These are phyloP conservation scores for Grammomys surdaster DNA, from an alignment of 2,113 vertebrate species.

Conservation along the genomic window DNA sequence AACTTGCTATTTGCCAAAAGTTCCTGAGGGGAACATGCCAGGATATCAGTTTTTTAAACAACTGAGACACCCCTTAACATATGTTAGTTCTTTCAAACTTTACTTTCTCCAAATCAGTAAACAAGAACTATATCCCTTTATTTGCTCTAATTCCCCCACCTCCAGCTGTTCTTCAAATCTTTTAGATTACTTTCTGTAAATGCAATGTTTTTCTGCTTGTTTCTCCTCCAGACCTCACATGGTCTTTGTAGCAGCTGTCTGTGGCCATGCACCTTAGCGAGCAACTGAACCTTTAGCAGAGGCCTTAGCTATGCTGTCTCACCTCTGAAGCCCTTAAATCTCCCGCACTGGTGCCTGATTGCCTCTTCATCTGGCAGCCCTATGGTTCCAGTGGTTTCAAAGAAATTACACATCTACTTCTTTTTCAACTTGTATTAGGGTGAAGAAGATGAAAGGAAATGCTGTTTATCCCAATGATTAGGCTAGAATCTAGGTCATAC, in stretches of 20 bases:
- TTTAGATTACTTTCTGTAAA: slow-evolving; percentile 51
- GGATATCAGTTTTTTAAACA: slow-evolving; percentile 51
- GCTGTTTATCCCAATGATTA: slow-evolving; percentile 57
- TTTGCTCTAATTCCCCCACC: background rate
- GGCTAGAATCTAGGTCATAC: slow-evolving; percentile 40
- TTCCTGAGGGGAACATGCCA: background rate
- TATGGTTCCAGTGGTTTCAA: slow-evolving; percentile 27
- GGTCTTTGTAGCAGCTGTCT: background rate
- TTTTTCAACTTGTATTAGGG: slow-evolving; percentile 44
- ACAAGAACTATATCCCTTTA: background rate
- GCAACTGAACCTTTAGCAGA: background rate
- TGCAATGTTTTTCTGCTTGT: slow-evolving; percentile 26
- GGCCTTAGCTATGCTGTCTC: slow-evolving; percentile 1
- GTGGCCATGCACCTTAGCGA: background rate
- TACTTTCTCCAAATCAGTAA: slow-evolving; percentile 30
- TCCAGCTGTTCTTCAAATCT: slow-evolving; percentile 9
- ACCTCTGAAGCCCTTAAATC: background rate
- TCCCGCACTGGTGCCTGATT: background rate
- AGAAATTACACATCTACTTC: slow-evolving; percentile 39
- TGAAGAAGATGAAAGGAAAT: slow-evolving; percentile 54
- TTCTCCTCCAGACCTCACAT: slow-evolving; percentile 44
- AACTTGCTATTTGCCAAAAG: slow-evolving; percentile 8
- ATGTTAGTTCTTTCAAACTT: slow-evolving; percentile 50
- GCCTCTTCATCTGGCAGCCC: background rate
- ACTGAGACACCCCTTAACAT: background rate